These are phyloP conservation scores for Cephus pulcher DNA, from an alignment of 2,888 invertebrate genomes.

Conservation along the genomic window DNA sequence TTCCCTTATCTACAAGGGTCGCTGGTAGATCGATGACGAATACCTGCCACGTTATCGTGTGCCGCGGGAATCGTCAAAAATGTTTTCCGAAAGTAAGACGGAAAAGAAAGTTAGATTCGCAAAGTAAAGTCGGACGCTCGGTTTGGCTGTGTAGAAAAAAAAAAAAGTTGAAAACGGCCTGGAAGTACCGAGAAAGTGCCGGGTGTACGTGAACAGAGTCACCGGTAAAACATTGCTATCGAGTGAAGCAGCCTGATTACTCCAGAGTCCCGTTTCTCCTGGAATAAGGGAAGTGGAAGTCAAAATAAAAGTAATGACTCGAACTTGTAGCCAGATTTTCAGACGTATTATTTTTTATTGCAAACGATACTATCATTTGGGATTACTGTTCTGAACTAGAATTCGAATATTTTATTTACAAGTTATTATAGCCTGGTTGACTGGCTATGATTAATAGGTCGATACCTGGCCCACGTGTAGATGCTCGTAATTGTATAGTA, in stretches of 20 bases:
- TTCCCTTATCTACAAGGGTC: too few relatives aligned
- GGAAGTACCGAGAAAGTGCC: neutral
- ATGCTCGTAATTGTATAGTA: neutral
- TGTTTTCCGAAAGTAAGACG: too few relatives aligned
- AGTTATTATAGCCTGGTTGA: neutral
- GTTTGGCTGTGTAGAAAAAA: neutral
- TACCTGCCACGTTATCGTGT: too few relatives aligned
- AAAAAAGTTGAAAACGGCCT: neutral
- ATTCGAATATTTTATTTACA: neutral
- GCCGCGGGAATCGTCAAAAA: too few relatives aligned
- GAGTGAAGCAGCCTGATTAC: neutral
- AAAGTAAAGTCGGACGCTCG: too few relatives aligned
- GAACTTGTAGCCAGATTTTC: too few relatives aligned
- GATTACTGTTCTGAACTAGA: neutral
- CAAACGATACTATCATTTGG: neutral
- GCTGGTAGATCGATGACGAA: too few relatives aligned
- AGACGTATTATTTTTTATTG: neutral
- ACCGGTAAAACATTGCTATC: neutral
- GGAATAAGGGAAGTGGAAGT: neutral
- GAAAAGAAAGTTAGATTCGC: too few relatives aligned
- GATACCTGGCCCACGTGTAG: neutral
- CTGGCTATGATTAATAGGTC: neutral
- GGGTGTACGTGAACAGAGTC: neutral
- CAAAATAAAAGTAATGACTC: neutral
- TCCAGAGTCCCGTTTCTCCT: neutral